A percentile compares a stretch with the other conserved stretches of the same genome.
Conservation (phyloP, 2,888 invertebrate genomes). For the Macropis europaea region DNA sequence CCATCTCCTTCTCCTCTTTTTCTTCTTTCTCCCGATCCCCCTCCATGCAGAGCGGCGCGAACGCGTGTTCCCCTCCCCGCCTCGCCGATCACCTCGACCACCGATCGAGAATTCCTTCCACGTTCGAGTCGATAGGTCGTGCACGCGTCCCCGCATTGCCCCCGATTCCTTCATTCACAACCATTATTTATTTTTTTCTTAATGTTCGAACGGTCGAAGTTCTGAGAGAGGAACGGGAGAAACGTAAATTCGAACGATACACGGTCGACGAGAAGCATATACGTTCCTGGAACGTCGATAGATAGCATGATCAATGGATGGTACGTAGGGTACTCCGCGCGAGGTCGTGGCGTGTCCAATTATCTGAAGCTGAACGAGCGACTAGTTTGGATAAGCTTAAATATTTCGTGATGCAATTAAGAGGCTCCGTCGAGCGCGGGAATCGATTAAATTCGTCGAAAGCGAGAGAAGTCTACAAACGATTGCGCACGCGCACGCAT, state of each 20-base stretch:
- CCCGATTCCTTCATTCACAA: too few species aligned
- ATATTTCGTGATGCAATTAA: too few species aligned
- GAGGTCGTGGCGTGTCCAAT: conserved; percentile 32
- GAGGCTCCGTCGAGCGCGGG: too few species aligned
- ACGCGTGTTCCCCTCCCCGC: neutral
- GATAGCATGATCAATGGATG: neutral
- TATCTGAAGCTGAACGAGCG: too few species aligned
- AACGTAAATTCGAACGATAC: too few species aligned
- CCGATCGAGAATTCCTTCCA: neutral
- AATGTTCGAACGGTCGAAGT: too few species aligned
- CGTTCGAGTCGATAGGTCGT: neutral
- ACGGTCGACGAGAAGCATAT: neutral
- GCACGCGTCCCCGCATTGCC: neutral
- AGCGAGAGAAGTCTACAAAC: too few species aligned
- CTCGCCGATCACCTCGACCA: neutral
- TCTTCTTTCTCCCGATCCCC: neutral
- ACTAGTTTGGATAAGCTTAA: too few species aligned
- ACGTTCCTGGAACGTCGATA: neutral
- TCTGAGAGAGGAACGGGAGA: too few species aligned
- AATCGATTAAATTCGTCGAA: too few species aligned
- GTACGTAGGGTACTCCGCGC: conserved; percentile 18
- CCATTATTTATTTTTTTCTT: too few species aligned
- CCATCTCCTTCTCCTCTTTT: neutral
- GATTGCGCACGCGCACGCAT: too few species aligned
- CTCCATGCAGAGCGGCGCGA: neutral